A percentile compares a stretch with the other conserved stretches of the same genome.
phyloP scores from a whole-genome alignment of 64 coral and sea anemone genomes.

The Montipora cactus region DNA sequence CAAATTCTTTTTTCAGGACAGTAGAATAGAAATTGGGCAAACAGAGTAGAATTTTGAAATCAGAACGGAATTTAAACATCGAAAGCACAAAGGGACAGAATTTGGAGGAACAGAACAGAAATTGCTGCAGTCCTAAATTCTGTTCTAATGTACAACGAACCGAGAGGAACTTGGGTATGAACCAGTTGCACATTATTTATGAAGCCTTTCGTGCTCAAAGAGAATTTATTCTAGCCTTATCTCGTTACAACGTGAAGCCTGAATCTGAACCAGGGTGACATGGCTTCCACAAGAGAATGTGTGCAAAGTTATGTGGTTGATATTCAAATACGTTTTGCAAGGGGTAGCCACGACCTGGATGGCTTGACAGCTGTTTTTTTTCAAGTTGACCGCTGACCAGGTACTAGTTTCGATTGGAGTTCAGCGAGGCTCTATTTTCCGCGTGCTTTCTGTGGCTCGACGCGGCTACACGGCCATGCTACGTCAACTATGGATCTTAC shows the following conservation, averaged over 20 bases:
- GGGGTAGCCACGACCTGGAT: no score
- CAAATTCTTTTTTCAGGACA: not conserved
- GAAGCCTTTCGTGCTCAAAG: not conserved
- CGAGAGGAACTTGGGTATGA: not conserved
- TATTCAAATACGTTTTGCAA: no score
- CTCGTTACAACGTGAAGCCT: no score
- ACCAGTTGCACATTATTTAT: not conserved
- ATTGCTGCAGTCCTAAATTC: not conserved
- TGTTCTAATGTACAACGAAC: not conserved
- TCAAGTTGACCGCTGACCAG: no score
- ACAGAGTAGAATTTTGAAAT: not conserved
- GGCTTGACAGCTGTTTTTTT: no score
- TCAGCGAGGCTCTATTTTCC: no score
- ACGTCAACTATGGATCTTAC: no score
- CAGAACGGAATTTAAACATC: not conserved
- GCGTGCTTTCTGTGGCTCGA: no score
- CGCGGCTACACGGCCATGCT: no score
- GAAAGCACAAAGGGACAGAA: not conserved
- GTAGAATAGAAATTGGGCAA: slow-evolving; percentile 6
- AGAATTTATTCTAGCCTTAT: not conserved
- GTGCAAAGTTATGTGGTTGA: no score
- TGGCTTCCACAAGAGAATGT: no score
- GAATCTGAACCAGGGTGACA: not conserved
- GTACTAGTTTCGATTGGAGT: no score
- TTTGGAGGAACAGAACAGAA: slow-evolving; percentile 18